phyloP scores from a whole-genome alignment of 2,113 vertebrate species.

The Piaya cayana region DNA sequence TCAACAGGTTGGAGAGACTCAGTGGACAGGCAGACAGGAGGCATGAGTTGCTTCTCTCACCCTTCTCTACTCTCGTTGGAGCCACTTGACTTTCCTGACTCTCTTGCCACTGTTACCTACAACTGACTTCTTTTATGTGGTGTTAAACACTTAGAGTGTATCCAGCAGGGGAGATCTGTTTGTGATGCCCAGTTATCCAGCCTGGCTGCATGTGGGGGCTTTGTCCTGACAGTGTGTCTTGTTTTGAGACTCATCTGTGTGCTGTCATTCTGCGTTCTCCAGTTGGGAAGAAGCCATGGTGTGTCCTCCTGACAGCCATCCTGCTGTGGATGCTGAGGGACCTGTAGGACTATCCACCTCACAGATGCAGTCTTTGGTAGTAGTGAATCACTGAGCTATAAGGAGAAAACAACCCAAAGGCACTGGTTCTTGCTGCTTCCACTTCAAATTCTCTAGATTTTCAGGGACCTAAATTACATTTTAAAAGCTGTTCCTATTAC shows the following conservation, averaged over 20 bases:
- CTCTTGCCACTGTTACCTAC: no score
- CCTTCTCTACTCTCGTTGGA: rapidly evolving
- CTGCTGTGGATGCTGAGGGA: not conserved
- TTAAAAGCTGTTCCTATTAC: not conserved
- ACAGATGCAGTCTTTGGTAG: not conserved
- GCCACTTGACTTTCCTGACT: not conserved
- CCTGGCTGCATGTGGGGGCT: rapidly evolving
- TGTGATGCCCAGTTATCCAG: not conserved
- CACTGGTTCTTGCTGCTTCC: not conserved
- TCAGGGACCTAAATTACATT: not conserved
- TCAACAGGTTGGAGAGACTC: rapidly evolving
- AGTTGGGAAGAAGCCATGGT: rapidly evolving
- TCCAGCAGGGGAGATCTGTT: rapidly evolving
- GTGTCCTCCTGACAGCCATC: rapidly evolving
- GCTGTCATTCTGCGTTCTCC: rapidly evolving
- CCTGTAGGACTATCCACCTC: not conserved
- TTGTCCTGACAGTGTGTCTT: not conserved
- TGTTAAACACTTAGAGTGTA: not conserved
- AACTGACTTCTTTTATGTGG: not conserved
- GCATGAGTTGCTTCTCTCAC: not conserved
- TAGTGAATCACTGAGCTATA: rapidly evolving
- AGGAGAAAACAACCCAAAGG: not conserved
- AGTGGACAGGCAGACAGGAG: not conserved
- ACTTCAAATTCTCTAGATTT: not conserved
- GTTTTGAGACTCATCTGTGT: not conserved